phyloP scores from a whole-genome alignment of 1,140 invertebrate genomes.

The Xylocopa sonorina region DNA sequence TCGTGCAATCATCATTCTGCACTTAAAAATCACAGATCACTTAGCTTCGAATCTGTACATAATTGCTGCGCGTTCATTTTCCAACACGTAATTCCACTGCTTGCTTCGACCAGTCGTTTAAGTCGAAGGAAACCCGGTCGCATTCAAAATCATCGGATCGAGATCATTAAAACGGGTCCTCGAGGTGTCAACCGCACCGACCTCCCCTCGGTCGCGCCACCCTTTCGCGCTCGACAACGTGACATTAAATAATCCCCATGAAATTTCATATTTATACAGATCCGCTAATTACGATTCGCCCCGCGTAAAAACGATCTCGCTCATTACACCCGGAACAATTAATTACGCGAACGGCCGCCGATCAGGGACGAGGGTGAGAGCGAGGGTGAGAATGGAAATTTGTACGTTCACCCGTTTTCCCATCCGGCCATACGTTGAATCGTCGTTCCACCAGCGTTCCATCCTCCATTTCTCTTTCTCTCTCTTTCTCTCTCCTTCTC shows the following conservation, averaged over 20 bases:
- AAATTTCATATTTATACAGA: constrained; percentile 36
- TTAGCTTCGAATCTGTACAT: not conserved
- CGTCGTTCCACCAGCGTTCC: not conserved
- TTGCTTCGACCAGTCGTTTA: constrained; percentile 1
- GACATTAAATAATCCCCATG: constrained; percentile 26
- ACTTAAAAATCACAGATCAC: not conserved
- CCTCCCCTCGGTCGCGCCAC: not conserved
- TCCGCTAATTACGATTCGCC: constrained; percentile 22
- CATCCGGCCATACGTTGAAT: not conserved
- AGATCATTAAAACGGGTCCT: constrained; percentile 27
- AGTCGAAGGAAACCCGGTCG: not conserved
- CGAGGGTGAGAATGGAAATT: constrained; percentile 16
- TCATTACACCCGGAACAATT: constrained; percentile 42
- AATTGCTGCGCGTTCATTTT: not conserved
- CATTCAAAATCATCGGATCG: constrained; percentile 20
- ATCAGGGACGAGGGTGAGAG: not conserved
- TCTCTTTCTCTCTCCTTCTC: not conserved
- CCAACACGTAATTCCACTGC: not conserved
- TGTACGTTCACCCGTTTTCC: not conserved
- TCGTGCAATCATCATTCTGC: too few species aligned
- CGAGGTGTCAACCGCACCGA: not conserved
- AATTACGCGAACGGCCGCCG: constrained; percentile 20
- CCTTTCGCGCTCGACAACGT: not conserved
- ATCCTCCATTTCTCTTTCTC: not conserved
- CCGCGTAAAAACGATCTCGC: constrained; percentile 35